These are phyloP conservation scores for Plestiodon gilberti DNA, from an alignment of 2,113 vertebrate species.

Conservation along the genomic window DNA sequence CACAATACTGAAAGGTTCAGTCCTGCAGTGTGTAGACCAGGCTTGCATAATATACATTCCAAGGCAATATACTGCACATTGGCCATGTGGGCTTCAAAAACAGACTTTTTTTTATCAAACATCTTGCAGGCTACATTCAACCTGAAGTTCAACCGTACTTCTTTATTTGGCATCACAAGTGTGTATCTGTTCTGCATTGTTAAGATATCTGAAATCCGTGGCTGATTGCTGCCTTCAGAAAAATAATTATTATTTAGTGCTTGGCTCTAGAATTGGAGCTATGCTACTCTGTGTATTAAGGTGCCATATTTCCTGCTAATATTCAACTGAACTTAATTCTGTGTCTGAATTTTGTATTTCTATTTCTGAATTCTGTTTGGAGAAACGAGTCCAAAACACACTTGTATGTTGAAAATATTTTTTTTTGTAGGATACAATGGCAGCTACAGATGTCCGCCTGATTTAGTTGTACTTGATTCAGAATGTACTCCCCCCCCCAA, in stretches of 20 bases:
- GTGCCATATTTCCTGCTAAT: conserved; percentile 37
- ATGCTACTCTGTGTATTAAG: conserved; percentile 18
- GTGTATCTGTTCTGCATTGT: conserved; percentile 17
- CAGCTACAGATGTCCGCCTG: conserved; percentile 6
- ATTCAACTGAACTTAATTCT: conserved; percentile 32
- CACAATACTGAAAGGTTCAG: not conserved
- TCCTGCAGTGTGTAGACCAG: not conserved
- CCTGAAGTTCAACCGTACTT: not conserved
- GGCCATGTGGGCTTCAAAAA: not conserved
- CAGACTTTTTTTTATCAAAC: not conserved
- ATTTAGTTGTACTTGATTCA: conserved; percentile 19
- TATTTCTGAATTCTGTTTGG: not conserved
- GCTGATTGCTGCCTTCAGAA: not conserved
- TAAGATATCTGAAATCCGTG: conserved; percentile 14
- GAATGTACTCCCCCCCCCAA: conserved; percentile 15
- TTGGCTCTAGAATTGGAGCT: conserved; percentile 34
- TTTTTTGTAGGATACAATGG: conserved; percentile 32
- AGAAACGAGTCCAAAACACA: conserved; percentile 49
- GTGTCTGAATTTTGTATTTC: conserved; percentile 49
- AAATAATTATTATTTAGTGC: conserved; percentile 23
- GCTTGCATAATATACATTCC: not conserved
- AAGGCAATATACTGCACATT: not conserved
- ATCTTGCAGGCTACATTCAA: not conserved
- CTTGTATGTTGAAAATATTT: conserved; percentile 29
- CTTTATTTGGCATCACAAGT: not conserved